Percentiles rank a stretch among this genome's conserved stretches.
Evolutionary conservation across 2,888 invertebrate genomes (phyloP).

Genomic region (Stenurella melanura): DNA sequence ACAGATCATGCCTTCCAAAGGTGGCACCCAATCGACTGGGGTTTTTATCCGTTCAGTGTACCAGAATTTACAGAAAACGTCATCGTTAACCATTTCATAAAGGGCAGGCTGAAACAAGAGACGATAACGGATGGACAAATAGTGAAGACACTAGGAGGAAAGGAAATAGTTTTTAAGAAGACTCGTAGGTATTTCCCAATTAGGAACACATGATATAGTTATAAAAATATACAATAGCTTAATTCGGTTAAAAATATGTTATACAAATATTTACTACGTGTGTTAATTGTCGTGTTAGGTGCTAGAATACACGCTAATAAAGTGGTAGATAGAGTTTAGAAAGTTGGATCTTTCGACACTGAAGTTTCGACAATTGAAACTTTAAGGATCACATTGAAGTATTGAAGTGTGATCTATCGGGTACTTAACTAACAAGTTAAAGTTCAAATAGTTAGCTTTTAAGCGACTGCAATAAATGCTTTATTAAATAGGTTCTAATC

Average conservation of each 20-base stretch:
- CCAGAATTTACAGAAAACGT: constrained; percentile 79
- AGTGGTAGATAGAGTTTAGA: no score
- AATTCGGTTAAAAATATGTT: neutral
- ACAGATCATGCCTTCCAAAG: constrained; percentile 80
- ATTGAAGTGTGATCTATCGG: no score
- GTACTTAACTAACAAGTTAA: no score
- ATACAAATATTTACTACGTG: neutral
- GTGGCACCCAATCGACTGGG: constrained; percentile 83
- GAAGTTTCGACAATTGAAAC: no score
- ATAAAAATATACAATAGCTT: neutral
- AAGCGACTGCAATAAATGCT: no score
- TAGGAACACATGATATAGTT: neutral
- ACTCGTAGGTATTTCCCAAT: constrained; percentile 74
- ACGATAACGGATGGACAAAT: constrained; percentile 76
- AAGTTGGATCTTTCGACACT: no score
- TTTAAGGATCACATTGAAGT: no score
- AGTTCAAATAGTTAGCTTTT: no score
- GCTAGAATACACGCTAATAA: neutral
- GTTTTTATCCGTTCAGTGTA: constrained; percentile 81
- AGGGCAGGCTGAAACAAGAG: constrained; percentile 76
- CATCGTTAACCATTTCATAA: constrained; percentile 78
- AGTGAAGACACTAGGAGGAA: constrained; percentile 77
- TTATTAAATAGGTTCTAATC: no score
- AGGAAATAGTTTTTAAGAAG: constrained; percentile 76
- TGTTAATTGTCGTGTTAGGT: neutral